Evolutionary conservation across 2,888 invertebrate genomes (phyloP), one percentile per base, ranked within the genome.

Genomic region (Sipha maydis): DNA sequence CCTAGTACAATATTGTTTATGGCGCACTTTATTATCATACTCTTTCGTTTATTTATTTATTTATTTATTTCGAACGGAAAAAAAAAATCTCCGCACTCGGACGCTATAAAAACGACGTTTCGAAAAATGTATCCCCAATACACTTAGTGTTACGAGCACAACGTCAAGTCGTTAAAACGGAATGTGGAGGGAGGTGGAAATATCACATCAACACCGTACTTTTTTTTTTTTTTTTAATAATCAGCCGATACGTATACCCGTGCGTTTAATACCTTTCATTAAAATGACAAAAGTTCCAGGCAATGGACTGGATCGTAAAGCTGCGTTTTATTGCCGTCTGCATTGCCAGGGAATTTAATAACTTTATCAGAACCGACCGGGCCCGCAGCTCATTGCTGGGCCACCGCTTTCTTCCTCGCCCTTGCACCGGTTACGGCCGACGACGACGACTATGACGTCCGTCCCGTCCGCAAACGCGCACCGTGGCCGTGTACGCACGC

Each of bases 231-330:
- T 25, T 56, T 71, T 54, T 78, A 86, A 86, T 86, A 86, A 86
- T 86, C 86, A 86, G 7, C 86, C 86, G 79, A 86, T 85, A 85
- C 77, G 67, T 71, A 54, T 41, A 76, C 85, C 79, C 86, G 86
- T 56, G 86, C 56, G 86, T 88, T 88, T 88, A 88, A 88, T 88
- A 80, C 86, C 86, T 88, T 88, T 88, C 86, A 88, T 88, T 88
- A 88, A 88, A 88, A 88, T 88, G 86, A 88, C 86, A 88, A 88
- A 88, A 88, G 86, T 88, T 88, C 41, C 80, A 25, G 86, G 78
- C 77, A 85, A 69, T 34, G 78, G 78, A 34, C 85, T 8, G 85
- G 79, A 86, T 88, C 86, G 86, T 80, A 80, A 79, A 88, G 80
- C 75, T 79, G 75, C 80, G 75, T 88, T 88, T 88, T 88, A 88